These are phyloP conservation scores for Polyergus mexicanus DNA, from an alignment of 1,140 invertebrate species.

Conservation along the genomic window DNA sequence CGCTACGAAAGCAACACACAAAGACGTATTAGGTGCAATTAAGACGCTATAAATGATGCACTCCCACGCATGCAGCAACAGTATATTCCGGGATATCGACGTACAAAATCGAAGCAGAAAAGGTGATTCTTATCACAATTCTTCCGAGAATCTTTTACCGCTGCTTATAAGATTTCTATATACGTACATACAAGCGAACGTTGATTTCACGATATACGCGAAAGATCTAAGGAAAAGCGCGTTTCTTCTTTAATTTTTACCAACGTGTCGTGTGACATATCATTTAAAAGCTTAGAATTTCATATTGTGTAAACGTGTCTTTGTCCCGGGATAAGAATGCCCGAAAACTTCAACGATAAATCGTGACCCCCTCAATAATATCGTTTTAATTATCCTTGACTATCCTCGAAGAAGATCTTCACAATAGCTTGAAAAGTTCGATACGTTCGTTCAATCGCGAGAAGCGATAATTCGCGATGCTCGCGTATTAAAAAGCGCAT, in stretches of 20 bases:
- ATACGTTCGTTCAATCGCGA: not conserved
- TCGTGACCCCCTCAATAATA: not conserved
- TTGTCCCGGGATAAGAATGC: not conserved
- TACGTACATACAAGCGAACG: not conserved
- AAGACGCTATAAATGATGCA: not conserved
- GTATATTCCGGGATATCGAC: not conserved
- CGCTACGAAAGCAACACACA: not conserved
- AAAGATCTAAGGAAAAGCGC: not conserved
- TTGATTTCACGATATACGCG: constrained; percentile 43
- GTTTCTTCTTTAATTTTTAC: constrained; percentile 1
- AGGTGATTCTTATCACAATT: constrained; percentile 40
- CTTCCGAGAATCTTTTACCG: not conserved
- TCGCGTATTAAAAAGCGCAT: constrained; percentile 54
- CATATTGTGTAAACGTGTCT: not conserved
- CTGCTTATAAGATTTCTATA: constrained; percentile 19
- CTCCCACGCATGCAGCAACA: not conserved
- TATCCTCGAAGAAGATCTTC: not conserved
- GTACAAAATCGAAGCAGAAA: not conserved
- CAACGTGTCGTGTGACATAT: not conserved
- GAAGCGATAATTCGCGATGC: constrained; percentile 52
- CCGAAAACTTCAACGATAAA: not conserved
- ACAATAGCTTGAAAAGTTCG: not conserved
- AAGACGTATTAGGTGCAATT: constrained; percentile 18
- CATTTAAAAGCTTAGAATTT: not conserved
- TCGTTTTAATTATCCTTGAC: not conserved